These are phyloP conservation scores for Megaceryle alcyon DNA, from an alignment of 2,797 vertebrate genomes.

Conservation along the genomic window DNA sequence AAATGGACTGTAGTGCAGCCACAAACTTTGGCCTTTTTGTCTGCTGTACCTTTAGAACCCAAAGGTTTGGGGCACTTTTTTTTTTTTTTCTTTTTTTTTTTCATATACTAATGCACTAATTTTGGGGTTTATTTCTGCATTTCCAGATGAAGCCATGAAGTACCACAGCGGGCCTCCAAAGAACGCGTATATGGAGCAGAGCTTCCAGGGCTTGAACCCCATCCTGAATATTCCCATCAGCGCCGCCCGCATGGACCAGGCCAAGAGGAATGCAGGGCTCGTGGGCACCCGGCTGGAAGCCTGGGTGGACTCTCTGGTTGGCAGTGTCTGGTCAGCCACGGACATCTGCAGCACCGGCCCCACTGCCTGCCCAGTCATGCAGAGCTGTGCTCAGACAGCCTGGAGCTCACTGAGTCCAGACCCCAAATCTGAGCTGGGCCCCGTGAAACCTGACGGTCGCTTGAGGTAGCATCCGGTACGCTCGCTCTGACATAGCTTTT, in stretches of 20 bases:
- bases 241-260: constrained; percentile 86
- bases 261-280: constrained; percentile 86
- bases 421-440: constrained; percentile 92
- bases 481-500: background rate
- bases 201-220: constrained; percentile 95
- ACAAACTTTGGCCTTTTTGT: background rate
- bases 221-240: constrained; percentile 92
- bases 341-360: constrained; percentile 87
- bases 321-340: constrained; percentile 88
- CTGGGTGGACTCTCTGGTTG: constrained; percentile 91
- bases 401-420: constrained; percentile 98
- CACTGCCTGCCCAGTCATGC: constrained; percentile 90
- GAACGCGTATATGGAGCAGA: constrained; percentile 98
- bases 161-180: constrained; percentile 90
- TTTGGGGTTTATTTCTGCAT: background rate
- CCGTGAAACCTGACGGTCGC: constrained; percentile 86
- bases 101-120: background rate
- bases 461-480: constrained; percentile 89
- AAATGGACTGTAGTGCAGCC: accelerated
- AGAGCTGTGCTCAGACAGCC: constrained; percentile 89
- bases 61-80: no score
- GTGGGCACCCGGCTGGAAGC: constrained; percentile 84
- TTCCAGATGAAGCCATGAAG: constrained; percentile 88
- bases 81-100: background rate
- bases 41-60: background rate